Conservation (phyloP, 2,888 invertebrate genomes). For the Cinara cedri region DNA sequence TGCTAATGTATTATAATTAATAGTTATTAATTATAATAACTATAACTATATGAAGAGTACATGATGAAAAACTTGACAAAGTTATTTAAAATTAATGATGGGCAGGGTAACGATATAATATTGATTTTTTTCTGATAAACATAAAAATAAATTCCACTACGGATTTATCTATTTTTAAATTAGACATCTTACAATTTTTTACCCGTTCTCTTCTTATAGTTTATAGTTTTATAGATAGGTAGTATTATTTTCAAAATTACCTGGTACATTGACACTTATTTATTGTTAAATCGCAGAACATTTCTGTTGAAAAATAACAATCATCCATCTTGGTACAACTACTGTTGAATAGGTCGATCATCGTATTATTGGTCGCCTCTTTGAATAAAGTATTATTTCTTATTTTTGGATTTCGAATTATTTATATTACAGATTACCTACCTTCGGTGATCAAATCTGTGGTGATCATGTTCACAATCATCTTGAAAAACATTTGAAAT, state of each 20-base stretch:
- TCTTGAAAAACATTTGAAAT: slow-evolving; percentile 3
- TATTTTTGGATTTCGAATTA: neutral
- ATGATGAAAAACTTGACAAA: neutral
- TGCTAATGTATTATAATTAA: neutral
- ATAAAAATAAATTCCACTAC: neutral
- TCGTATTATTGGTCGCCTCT: neutral
- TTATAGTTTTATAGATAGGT: neutral
- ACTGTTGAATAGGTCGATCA: slow-evolving; percentile 5
- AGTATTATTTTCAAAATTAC: slow-evolving; percentile 28
- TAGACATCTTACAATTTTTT: neutral
- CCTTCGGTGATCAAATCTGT: no score
- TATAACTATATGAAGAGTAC: neutral
- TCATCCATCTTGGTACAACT: neutral
- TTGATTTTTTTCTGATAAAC: neutral
- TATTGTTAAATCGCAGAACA: slow-evolving; percentile 10
- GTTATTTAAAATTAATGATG: neutral
- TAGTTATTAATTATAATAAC: no score
- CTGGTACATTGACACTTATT: neutral
- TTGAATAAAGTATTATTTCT: neutral
- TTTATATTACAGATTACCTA: no score
- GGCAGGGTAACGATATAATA: neutral
- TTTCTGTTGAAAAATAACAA: neutral
- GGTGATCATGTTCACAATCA: neutral
- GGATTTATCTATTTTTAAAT: neutral
- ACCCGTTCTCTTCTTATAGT: neutral